Evolutionary conservation across 2,113 vertebrate species (phyloP), one percentile per base, ranked within the genome.

Genomic region (Coregonus clupeaformis): DNA sequence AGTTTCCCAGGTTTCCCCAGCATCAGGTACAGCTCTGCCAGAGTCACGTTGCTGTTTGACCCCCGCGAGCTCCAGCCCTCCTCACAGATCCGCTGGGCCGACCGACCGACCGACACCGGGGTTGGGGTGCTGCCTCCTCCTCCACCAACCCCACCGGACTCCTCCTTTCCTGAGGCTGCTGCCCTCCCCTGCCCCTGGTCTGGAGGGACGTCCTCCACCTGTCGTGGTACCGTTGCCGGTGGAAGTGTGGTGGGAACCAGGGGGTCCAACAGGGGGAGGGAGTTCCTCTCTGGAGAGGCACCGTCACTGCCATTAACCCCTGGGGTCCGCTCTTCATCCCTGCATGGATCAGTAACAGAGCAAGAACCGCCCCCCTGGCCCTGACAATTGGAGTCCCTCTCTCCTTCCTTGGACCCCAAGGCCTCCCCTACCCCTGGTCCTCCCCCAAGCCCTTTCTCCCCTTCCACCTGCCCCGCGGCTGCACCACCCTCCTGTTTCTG

Each of bases 11-110:
- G 98, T 85, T 98, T 98, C 85, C 98, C 98, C 86, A 97, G 94
- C 98, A 99, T 99, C 93, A 99, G 94, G 94, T 99, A 99, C 90
- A 99, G 94, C 93, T 99, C 97, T 1, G 98, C 98, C 88, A 99
- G 87, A 0, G 98, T 99, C 78, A 99, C 95, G 82, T 95, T n/a
- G 57, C n/a, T 95, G 82, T 97, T 97, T 0, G 95, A 94, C 42
- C 94, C 96, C 68, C 94, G 93, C 1, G 92, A 78, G 64, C 90
- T 97, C 98, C 98, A 99, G 81, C 98, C 97, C 77, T 98, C 96
- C 71, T 95, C 95, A 6, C 94, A 92, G 68, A 98, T 93, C 84
- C 95, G 96, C 71, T 97, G 95, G 2, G 92, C 78, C 64, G 92
- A 85, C 85, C 90, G 74, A 20, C 90, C 84, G 55, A 85, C 93